Percentiles rank a stretch among this genome's conserved stretches.
These are phyloP conservation scores for Phodopus roborovskii DNA, from an alignment of 2,113 vertebrate species.

Conservation along the genomic window DNA sequence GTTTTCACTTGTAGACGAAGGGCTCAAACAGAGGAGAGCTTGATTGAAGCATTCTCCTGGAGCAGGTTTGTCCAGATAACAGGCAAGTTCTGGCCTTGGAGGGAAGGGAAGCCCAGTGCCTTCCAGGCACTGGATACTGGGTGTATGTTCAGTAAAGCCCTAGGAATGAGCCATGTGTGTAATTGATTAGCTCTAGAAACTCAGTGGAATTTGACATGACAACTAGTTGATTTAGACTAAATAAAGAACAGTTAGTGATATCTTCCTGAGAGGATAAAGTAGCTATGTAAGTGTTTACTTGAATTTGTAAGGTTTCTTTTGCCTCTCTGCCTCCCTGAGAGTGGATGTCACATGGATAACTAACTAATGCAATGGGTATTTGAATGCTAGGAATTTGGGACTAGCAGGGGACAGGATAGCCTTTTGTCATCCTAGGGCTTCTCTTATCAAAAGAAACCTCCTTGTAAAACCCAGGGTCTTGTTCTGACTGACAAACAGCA, in stretches of 20 bases:
- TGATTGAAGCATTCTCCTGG: not conserved
- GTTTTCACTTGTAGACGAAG: not conserved
- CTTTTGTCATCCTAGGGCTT: constrained; percentile 41
- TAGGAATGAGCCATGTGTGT: not conserved
- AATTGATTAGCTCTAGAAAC: not conserved
- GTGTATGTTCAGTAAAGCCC: not conserved
- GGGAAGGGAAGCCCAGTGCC: not conserved
- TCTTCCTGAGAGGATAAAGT: not conserved
- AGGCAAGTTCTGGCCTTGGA: not conserved
- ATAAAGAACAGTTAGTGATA: constrained; percentile 9
- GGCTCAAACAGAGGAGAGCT: not conserved
- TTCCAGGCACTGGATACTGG: not conserved
- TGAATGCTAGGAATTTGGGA: not conserved
- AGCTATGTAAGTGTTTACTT: not conserved
- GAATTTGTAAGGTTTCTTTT: not conserved
- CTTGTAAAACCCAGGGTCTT: constrained; percentile 73
- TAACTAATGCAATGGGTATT: not conserved
- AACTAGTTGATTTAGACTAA: not conserved
- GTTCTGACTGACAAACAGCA: constrained; percentile 80
- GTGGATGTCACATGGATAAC: not conserved
- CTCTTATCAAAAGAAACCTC: constrained; percentile 57
- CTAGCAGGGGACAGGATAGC: not conserved
- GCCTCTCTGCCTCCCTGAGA: not conserved
- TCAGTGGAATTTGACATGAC: not conserved
- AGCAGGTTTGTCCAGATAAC: not conserved